These are phyloP conservation scores for Anagrus nilaparvatae DNA, from an alignment of 1,140 invertebrate species.

Conservation along the genomic window DNA sequence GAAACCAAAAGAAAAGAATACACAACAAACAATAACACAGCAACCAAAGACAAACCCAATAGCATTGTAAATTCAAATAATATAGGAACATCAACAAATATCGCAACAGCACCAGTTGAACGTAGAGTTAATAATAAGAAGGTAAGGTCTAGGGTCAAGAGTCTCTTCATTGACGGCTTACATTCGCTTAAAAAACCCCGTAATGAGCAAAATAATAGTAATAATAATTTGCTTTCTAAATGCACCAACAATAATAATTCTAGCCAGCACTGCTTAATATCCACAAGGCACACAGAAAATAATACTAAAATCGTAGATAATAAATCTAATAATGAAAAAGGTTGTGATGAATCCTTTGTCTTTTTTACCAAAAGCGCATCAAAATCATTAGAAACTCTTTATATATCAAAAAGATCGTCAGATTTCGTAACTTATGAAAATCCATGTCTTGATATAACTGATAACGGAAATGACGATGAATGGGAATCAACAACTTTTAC, in stretches of 20 bases:
- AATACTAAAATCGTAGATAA: too few relatives aligned
- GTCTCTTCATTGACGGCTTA: constrained; percentile 30
- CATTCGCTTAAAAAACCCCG: constrained; percentile 21
- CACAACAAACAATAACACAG: neutral
- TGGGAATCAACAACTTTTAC: neutral
- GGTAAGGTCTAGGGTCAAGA: constrained; percentile 39
- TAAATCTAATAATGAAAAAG: too few relatives aligned
- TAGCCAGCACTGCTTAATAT: too few relatives aligned
- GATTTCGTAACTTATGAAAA: constrained; percentile 1
- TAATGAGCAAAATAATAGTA: too few relatives aligned
- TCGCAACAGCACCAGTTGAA: constrained; percentile 17
- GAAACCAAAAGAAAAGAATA: constrained; percentile 17
- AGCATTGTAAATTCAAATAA: constrained; percentile 1
- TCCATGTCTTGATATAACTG: constrained; percentile 3
- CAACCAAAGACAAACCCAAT: neutral
- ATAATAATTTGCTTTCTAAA: too few relatives aligned
- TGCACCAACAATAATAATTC: too few relatives aligned
- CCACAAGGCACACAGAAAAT: too few relatives aligned
- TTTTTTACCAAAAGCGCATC: too few relatives aligned
- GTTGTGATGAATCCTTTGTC: too few relatives aligned
- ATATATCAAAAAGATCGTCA: too few relatives aligned
- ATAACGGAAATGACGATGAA: neutral
- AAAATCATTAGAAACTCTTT: too few relatives aligned
- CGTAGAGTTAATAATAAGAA: constrained; percentile 26
- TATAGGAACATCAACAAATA: constrained; percentile 10